Percentiles rank a stretch among this genome's conserved stretches.
Conservation (phyloP, 2,113 vertebrate species). For the Bos taurus region ARS-UCD2.0 NC_037332.1:29493501-29494000, state of each 20-base stretch:
- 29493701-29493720: background rate
- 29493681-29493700: background rate
- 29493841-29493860: background rate
- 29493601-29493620: background rate
- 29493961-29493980: background rate
- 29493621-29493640: background rate
- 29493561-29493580: background rate
- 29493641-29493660: background rate
- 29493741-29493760: background rate
- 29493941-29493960: background rate
- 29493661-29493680: background rate
- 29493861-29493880: background rate
- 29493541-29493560: background rate
- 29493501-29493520: background rate
- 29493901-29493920: background rate
- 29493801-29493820: background rate
- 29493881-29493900: background rate
- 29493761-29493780: background rate
- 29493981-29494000: background rate
- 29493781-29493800: background rate
- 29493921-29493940: background rate
- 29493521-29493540: background rate
- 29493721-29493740: background rate
- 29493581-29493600: background rate
- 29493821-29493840: background rate